Conservation (phyloP, 2,113 vertebrate species). For the Zootoca vivipara region DNA sequence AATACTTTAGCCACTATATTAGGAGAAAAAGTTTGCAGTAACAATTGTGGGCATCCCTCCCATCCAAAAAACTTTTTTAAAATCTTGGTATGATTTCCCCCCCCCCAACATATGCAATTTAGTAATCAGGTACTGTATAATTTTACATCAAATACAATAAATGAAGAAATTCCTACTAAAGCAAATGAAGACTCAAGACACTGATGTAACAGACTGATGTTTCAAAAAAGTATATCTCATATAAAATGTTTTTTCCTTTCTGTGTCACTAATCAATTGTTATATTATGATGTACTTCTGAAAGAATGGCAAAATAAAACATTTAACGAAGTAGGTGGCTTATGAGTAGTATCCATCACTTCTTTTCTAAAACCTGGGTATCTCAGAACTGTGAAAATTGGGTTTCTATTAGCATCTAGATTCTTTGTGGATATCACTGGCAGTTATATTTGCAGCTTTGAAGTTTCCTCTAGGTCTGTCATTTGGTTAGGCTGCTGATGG, state of each 20-base stretch:
- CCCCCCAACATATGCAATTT: background rate
- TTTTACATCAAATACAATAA: background rate
- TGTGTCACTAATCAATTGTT: background rate
- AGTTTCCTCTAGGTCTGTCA: conserved; percentile 76
- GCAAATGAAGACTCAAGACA: background rate
- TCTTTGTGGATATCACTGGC: conserved; percentile 73
- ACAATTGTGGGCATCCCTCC: background rate
- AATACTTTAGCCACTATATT: background rate
- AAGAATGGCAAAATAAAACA: conserved; percentile 9
- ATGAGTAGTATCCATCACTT: background rate
- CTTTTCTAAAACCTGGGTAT: conserved; percentile 59
- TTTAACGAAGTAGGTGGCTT: conserved; percentile 35
- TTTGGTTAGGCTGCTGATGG: conserved; percentile 71
- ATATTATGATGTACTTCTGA: background rate
- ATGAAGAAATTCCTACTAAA: background rate
- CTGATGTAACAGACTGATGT: background rate
- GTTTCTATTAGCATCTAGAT: conserved; percentile 55
- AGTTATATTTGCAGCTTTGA: conserved; percentile 76
- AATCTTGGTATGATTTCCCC: too few relatives aligned
- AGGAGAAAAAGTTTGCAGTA: background rate
- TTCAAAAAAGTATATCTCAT: background rate
- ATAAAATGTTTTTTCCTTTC: background rate
- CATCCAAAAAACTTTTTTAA: too few relatives aligned
- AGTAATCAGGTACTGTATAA: background rate
- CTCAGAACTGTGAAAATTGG: conserved; percentile 57